Evolutionary conservation across 2,797 vertebrate genomes (phyloP), one percentile per base, ranked within the genome.

Genomic region (Scomberomorus guttatus): DNA sequence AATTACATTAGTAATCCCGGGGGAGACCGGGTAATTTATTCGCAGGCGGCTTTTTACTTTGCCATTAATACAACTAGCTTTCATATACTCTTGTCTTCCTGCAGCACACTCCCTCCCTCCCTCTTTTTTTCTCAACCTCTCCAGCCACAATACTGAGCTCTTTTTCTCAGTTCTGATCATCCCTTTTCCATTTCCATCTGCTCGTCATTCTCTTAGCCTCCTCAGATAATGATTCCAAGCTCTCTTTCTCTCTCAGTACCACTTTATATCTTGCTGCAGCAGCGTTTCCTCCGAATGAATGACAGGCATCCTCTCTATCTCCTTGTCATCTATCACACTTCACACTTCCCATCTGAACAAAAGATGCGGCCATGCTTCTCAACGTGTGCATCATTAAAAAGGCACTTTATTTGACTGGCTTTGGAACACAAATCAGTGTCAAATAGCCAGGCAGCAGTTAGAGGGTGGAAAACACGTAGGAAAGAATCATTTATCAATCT

Each of bases 1-100:
- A 95, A 95, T 95, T 93, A 95, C 95, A 95, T 92, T 88, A 93
- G 94, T 94, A 95, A 95, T 96, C 94, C 93, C 81, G 32, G 65
- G 84, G 92, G 93, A 93, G 82, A 79, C 48, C 9, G 75, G 75
- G 81, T 93, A 90, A 93, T 95, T 93, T 94, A 93, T 95, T 94
- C 89, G 56, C 63, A 32, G 72, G 84, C 66, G 8, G 76, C 78
- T 93, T 94, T 90, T 93, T 89, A 87, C 90, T 93, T 83, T 87
- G 79, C 92, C 91, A 91, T 93, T 91, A 93, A 92, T 90, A 87
- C 81, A 83, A 77, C 78, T 34, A 67, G 76, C 88, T 91, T 88
- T 92, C 75, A 92, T 87, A 85, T 72, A 83, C 79, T 84, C 81
- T 70, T 63, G 64, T 83, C 65, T 55, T 69, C 39, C 66, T 73